A percentile compares a stretch with the other conserved stretches of the same genome.
These are phyloP conservation scores for Haliaeetus leucogaster DNA, from an alignment of 2,113 vertebrate species.

Conservation along the genomic window DNA sequence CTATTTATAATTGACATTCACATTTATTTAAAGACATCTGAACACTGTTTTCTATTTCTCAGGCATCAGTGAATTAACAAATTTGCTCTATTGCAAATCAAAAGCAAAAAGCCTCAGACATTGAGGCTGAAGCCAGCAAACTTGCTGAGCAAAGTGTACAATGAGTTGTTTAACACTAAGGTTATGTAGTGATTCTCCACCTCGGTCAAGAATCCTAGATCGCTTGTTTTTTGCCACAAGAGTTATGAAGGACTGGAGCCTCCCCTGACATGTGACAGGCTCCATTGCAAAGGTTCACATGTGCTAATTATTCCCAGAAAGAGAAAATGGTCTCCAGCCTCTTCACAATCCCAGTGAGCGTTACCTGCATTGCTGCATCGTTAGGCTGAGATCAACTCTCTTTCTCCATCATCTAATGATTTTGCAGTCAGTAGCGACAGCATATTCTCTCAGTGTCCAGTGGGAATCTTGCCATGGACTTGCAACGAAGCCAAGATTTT, in stretches of 20 bases:
- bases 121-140: background rate
- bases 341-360: background rate
- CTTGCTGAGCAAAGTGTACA: background rate
- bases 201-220: background rate
- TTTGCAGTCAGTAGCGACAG: background rate
- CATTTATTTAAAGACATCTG: background rate
- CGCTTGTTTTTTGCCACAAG: background rate
- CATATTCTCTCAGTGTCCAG: background rate
- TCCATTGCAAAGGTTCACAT: background rate
- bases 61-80: background rate
- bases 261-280: background rate
- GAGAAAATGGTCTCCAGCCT: background rate
- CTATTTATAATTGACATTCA: background rate
- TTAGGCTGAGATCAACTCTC: background rate
- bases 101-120: background rate
- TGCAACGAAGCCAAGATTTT: slow-evolving; percentile 11
- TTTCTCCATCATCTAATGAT: background rate
- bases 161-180: background rate
- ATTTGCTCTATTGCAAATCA: background rate
- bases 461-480: slow-evolving; percentile 16
- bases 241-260: background rate
- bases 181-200: background rate
- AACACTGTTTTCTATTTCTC: background rate
- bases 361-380: background rate
- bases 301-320: background rate